These are phyloP conservation scores for Ploceus nigricollis DNA, from an alignment of 2,113 vertebrate genomes.

Conservation along the genomic window DNA sequence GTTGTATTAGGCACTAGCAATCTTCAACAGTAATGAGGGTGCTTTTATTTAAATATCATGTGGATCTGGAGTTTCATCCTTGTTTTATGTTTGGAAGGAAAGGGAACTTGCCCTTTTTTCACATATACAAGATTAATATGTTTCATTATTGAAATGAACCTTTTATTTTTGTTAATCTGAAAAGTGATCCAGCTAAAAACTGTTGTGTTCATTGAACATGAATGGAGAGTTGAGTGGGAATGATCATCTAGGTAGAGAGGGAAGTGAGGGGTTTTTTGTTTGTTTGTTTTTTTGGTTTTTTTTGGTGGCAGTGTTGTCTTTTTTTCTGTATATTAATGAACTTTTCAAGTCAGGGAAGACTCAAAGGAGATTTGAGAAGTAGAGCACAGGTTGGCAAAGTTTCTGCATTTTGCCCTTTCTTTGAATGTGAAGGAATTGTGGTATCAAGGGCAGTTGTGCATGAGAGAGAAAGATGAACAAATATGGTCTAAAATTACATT, in stretches of 20 bases:
- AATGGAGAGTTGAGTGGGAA: neutral
- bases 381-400: neutral
- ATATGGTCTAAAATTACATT: neutral
- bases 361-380: neutral
- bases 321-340: neutral
- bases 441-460: neutral
- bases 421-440: neutral
- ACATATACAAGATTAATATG: neutral
- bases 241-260: neutral
- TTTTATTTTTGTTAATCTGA: neutral
- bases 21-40: neutral
- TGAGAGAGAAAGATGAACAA: neutral
- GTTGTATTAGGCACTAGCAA: neutral
- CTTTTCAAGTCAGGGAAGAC: neutral
- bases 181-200: neutral
- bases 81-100: neutral
- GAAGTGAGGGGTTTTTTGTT: neutral
- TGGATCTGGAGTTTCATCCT: neutral
- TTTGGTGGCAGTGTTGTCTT: neutral
- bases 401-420: neutral
- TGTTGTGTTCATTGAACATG: neutral
- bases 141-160: neutral
- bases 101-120: neutral
- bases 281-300: neutral
- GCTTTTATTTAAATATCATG: neutral